phyloP scores from a whole-genome alignment of 1,140 invertebrate species.

The Pantala flavescens region DNA sequence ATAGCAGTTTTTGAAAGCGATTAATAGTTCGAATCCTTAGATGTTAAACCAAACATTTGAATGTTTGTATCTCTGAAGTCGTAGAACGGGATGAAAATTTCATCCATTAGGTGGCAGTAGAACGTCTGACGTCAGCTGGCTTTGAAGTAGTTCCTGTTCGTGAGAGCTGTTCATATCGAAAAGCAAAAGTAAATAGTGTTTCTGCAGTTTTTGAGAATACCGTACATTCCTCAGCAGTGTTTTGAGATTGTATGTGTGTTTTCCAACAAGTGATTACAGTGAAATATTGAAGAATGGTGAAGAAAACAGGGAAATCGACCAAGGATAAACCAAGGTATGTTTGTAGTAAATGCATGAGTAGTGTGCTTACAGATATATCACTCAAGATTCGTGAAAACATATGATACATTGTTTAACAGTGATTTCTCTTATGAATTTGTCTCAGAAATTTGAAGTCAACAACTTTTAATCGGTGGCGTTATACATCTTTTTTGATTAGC shows the following conservation, averaged over 20 bases:
- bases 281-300: neutral
- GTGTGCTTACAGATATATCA: neutral
- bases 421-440: no score
- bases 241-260: conserved; percentile 6
- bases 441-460: no score
- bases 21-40: no score
- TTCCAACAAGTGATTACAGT: neutral
- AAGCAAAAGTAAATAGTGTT: conserved; percentile 4
- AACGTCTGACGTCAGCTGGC: neutral
- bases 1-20: no score
- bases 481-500: no score
- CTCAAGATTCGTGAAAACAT: neutral
- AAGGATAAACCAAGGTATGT: conserved; percentile 8
- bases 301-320: neutral
- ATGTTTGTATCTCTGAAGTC: neutral
- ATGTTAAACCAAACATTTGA: no score
- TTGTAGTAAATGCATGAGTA: neutral
- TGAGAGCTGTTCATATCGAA: neutral
- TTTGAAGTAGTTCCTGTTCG: neutral
- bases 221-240: neutral
- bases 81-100: neutral
- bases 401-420: neutral
- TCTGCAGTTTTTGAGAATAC: neutral
- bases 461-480: no score
- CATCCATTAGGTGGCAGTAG: conserved; percentile 7